Conservation (phyloP, 2,797 vertebrate genomes). For the Hoplostethus atlanticus region DNA sequence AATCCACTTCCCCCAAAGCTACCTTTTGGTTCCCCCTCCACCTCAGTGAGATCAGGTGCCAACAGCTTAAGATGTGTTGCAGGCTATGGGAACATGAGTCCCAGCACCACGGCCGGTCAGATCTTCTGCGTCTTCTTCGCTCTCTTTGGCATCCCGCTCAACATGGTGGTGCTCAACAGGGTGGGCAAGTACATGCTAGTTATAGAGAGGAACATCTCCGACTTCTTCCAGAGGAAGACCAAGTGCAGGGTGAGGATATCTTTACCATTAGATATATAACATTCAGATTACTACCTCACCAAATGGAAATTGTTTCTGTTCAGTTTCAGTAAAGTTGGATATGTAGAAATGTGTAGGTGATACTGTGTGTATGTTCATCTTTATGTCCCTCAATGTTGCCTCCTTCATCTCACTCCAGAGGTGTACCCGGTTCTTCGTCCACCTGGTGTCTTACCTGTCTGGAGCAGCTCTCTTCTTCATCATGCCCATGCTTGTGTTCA, state of each 20-base stretch:
- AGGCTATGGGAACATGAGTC: constrained; percentile 94
- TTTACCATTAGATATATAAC: too few species aligned
- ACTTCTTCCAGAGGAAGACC: constrained; percentile 76
- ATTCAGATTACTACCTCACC: too few species aligned
- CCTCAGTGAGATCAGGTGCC: not conserved
- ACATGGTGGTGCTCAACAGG: constrained; percentile 90
- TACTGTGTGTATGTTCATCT: too few species aligned
- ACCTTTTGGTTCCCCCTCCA: not conserved
- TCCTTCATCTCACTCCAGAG: constrained; percentile 59
- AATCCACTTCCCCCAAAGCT: not conserved
- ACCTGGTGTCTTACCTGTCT: constrained; percentile 79
- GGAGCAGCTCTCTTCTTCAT: constrained; percentile 87
- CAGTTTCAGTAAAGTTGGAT: too few species aligned
- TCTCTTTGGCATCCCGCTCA: constrained; percentile 92
- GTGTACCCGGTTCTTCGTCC: constrained; percentile 79
- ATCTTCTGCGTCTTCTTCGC: constrained; percentile 95
- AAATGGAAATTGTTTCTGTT: too few species aligned
- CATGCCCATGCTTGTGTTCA: constrained; percentile 89
- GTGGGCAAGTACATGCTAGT: constrained; percentile 91
- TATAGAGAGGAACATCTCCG: constrained; percentile 83
- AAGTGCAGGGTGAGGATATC: constrained; percentile 83
- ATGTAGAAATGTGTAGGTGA: too few species aligned
- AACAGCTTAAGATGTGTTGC: constrained; percentile 36
- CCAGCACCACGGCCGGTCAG: constrained; percentile 84
- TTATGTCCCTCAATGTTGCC: too few species aligned